These are phyloP conservation scores for Rousettus leschenaultii DNA, from an alignment of 2,113 vertebrate genomes.

Conservation along the genomic window DNA sequence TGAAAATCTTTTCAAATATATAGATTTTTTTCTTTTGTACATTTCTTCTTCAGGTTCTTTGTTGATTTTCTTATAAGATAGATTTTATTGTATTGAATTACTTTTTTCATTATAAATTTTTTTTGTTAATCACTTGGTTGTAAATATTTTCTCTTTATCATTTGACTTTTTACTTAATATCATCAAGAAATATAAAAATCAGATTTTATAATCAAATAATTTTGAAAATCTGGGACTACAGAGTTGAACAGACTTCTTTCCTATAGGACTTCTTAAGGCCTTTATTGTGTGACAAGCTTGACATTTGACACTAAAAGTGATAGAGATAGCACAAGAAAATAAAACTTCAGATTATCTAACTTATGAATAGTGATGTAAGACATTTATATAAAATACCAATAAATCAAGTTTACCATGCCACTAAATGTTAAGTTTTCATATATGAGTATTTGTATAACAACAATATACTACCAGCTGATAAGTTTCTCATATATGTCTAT, in stretches of 20 bases:
- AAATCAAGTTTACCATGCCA: background rate
- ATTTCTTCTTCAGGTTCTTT: background rate
- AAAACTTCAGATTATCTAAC: background rate
- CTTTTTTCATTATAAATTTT: background rate
- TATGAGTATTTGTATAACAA: background rate
- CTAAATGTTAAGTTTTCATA: background rate
- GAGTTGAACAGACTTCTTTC: background rate
- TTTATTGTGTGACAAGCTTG: background rate
- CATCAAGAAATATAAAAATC: background rate
- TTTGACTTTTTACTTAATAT: conserved; percentile 36
- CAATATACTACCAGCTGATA: background rate
- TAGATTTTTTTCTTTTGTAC: background rate
- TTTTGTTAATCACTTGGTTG: background rate
- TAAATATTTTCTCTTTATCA: background rate
- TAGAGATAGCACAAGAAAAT: background rate
- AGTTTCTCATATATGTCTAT: background rate
- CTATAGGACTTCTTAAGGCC: background rate
- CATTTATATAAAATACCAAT: background rate
- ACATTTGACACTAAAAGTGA: background rate
- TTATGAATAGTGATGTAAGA: background rate
- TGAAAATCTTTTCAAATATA: background rate
- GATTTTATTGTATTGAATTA: background rate
- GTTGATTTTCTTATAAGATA: background rate
- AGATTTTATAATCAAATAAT: background rate
- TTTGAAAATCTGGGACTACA: background rate